These are phyloP conservation scores for Stegostoma tigrinum DNA, from an alignment of 2,113 vertebrate genomes.

Conservation along the genomic window DNA sequence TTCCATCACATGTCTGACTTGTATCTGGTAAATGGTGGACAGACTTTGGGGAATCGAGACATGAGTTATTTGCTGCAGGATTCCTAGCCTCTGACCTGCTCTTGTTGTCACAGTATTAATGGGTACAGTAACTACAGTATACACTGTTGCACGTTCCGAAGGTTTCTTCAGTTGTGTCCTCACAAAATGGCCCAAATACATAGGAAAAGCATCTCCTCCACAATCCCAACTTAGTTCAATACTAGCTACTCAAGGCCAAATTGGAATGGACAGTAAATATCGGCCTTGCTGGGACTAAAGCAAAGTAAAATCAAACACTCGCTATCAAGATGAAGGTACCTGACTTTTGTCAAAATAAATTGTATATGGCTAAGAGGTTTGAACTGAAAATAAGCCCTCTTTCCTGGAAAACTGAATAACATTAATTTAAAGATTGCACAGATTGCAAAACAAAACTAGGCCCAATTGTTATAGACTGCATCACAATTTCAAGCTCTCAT, in stretches of 20 bases:
- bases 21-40: too few relatives aligned
- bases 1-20: too few relatives aligned
- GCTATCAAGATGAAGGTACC: too few relatives aligned
- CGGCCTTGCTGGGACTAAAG: not conserved
- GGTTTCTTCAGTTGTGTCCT: not conserved
- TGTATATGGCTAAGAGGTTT: not conserved
- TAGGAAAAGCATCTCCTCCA: not conserved
- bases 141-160: not conserved
- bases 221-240: not conserved
- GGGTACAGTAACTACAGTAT: not conserved
- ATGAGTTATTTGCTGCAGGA: too few relatives aligned
- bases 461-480: not conserved
- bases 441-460: not conserved
- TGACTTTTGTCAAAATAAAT: not conserved
- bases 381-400: not conserved
- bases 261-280: not conserved
- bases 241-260: not conserved
- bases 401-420: not conserved
- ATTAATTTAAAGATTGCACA: constrained; percentile 5
- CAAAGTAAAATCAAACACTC: not conserved
- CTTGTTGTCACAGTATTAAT: too few relatives aligned
- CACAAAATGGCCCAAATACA: not conserved
- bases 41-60: too few relatives aligned
- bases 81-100: too few relatives aligned
- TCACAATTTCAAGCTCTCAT: not conserved